Conservation (phyloP, 2,113 vertebrate species). For the Megaceryle maxima region DNA sequence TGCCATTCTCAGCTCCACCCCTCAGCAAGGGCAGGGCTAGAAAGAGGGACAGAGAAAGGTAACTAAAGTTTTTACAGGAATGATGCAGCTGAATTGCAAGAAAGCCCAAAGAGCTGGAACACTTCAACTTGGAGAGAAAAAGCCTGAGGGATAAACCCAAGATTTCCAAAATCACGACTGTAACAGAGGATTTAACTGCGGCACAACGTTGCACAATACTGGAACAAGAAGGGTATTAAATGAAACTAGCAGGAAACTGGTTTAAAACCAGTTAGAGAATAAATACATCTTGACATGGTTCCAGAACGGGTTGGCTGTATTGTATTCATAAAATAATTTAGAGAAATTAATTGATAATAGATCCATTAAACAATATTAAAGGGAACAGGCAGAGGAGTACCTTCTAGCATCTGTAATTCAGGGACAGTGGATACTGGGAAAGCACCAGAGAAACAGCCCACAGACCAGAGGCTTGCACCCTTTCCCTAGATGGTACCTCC, state of each 20-base stretch:
- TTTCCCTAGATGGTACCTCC: not conserved
- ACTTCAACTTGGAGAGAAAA: not conserved
- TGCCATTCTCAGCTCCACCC: not conserved
- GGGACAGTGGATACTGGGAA: not conserved
- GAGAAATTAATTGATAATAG: not conserved
- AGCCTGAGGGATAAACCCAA: not conserved
- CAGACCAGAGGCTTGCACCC: not conserved
- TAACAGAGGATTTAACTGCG: not conserved
- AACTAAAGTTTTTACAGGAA: not conserved
- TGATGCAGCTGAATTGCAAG: not conserved
- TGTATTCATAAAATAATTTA: no score
- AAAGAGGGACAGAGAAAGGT: not conserved
- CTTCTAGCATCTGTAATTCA: not conserved
- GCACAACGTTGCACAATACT: no score
- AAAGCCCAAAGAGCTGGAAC: not conserved
- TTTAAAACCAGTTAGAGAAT: not conserved
- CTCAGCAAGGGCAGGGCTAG: not conserved
- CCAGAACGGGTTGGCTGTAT: not conserved
- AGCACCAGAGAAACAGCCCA: not conserved
- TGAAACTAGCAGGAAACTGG: not conserved
- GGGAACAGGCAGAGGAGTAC: not conserved
- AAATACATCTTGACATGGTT: not conserved
- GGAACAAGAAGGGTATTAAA: not conserved
- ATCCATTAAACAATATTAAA: not conserved
- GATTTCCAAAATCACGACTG: not conserved